Percentiles rank a stretch among this genome's conserved stretches.
phyloP scores from a whole-genome alignment of 2,113 vertebrate genomes.

The Ovis canadensis region DNA sequence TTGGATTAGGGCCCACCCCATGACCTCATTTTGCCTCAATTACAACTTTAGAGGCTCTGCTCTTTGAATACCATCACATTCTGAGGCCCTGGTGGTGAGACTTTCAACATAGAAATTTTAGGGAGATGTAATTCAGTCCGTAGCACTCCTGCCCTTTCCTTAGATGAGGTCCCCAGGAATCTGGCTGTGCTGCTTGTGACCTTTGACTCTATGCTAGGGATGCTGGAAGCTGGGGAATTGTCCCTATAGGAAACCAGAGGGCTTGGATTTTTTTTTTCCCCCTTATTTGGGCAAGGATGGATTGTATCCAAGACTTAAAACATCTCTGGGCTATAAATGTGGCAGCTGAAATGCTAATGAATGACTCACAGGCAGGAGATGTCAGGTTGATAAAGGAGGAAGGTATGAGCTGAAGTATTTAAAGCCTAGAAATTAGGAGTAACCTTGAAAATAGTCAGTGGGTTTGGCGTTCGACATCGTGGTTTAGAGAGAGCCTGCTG shows the following conservation, averaged over 20 bases:
- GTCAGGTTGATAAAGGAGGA: not conserved
- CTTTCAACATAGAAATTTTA: not conserved
- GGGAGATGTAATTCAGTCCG: not conserved
- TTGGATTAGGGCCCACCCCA: not conserved
- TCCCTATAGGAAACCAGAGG: not conserved
- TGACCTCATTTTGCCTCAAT: not conserved
- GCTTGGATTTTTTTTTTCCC: not conserved
- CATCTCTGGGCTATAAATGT: not conserved
- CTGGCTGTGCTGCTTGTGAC: not conserved
- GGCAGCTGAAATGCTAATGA: not conserved
- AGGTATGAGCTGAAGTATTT: not conserved
- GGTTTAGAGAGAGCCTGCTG: rapidly evolving
- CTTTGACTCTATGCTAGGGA: not conserved
- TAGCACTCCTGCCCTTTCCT: not conserved
- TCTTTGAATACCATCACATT: not conserved
- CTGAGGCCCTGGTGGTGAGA: not conserved
- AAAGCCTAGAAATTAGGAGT: not conserved
- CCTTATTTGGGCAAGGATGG: not conserved
- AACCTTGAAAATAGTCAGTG: not conserved
- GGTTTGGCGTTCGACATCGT: not conserved
- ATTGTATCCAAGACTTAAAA: not conserved
- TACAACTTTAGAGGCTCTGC: not conserved
- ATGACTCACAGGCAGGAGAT: constrained; percentile 16
- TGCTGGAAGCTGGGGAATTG: not conserved
- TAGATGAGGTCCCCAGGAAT: not conserved